These are phyloP conservation scores for Pelodytes ibericus DNA, from an alignment of 2,797 vertebrate species.

Conservation along the genomic window DNA sequence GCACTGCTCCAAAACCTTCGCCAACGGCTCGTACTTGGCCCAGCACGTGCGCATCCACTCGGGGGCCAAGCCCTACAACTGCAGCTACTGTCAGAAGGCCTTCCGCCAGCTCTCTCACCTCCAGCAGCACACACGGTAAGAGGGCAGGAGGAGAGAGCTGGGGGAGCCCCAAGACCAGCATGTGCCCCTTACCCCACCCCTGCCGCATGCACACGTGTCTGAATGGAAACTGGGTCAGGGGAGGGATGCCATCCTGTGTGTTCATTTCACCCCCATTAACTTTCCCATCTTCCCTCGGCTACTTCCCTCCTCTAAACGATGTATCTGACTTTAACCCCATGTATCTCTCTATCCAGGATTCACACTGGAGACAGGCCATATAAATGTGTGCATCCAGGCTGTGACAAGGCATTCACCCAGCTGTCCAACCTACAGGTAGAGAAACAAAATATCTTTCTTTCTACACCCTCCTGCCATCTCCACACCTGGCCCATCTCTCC, in stretches of 20 bases:
- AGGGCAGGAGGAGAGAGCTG: conserved; percentile 74
- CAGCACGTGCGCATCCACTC: conserved; percentile 93
- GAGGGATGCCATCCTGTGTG: conserved; percentile 41
- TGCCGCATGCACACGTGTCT: conserved; percentile 70
- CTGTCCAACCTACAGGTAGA: conserved; percentile 97
- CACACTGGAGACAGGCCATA: conserved; percentile 98
- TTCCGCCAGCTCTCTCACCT: conserved; percentile 98
- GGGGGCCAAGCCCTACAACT: conserved; percentile 90
- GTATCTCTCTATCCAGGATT: conserved; percentile 80
- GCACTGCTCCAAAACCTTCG: conserved; percentile 92
- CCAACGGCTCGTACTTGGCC: conserved; percentile 92
- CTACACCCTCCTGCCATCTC: too few species aligned
- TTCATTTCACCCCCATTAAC: conserved; percentile 45
- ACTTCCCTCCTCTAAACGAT: neutral
- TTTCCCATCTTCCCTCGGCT: neutral
- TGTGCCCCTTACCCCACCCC: conserved; percentile 69
- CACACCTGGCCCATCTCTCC: too few species aligned
- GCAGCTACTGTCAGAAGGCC: conserved; percentile 88
- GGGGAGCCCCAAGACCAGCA: conserved; percentile 66
- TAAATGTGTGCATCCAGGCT: conserved; percentile 93
- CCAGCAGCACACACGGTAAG: conserved; percentile 98
- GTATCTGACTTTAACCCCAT: too few species aligned
- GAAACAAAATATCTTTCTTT: too few species aligned
- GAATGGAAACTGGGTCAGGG: conserved; percentile 47
- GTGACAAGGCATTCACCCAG: conserved; percentile 98